Percentiles rank a stretch among this genome's conserved stretches.
These are phyloP conservation scores for Pollachius pollachius DNA, from an alignment of 2,113 vertebrate species.

Conservation along the genomic window DNA sequence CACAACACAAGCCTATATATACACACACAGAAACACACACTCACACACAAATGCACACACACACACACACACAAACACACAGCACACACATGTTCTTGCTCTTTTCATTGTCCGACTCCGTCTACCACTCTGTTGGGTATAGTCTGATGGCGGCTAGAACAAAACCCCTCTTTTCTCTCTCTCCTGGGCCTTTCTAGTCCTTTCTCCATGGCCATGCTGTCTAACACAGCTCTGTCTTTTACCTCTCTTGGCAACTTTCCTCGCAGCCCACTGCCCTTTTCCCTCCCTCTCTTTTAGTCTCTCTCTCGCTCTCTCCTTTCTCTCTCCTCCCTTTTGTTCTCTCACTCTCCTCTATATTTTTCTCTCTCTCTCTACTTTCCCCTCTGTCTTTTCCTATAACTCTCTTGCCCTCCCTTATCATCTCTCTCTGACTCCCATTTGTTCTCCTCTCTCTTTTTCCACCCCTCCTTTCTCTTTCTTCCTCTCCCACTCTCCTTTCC, in stretches of 20 bases:
- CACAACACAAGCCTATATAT: constrained; percentile 18
- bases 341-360: no score
- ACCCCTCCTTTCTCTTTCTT: no score
- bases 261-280: constrained; percentile 14
- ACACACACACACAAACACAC: constrained; percentile 19
- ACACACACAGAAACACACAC: no score
- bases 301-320: no score
- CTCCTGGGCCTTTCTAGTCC: constrained; percentile 13
- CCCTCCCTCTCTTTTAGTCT: constrained; percentile 1
- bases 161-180: constrained; percentile 10
- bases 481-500: no score
- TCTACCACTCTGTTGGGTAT: constrained; percentile 30
- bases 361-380: no score
- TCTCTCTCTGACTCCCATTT: no score
- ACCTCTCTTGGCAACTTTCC: constrained; percentile 21
- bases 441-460: no score
- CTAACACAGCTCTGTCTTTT: not conserved
- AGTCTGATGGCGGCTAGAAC: constrained; percentile 18
- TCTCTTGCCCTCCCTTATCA: no score
- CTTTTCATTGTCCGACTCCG: not conserved
- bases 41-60: no score
- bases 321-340: no score
- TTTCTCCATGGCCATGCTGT: not conserved
- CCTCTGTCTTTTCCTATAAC: not conserved
- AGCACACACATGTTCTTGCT: constrained; percentile 24